These are phyloP conservation scores for Labrus mixtus DNA, from an alignment of 2,113 vertebrate genomes.

Conservation along the genomic window DNA sequence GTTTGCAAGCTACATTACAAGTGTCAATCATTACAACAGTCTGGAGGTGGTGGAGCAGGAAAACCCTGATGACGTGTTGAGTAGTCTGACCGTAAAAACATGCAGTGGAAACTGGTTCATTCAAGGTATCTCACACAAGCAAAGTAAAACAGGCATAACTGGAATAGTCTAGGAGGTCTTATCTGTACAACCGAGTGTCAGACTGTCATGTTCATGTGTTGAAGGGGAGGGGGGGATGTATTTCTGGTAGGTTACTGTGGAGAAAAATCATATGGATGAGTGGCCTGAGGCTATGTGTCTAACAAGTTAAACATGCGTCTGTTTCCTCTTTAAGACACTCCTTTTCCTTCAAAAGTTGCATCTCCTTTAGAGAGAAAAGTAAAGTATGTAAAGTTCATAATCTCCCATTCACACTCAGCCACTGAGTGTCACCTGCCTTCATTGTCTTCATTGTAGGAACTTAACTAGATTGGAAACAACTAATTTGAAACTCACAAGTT, in stretches of 20 bases:
- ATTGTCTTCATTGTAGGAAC: background rate
- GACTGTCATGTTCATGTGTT: conserved; percentile 8
- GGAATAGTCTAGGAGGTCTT: conserved; percentile 4
- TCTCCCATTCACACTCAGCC: background rate
- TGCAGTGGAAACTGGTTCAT: conserved; percentile 23
- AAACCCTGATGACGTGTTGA: conserved; percentile 8
- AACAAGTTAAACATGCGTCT: conserved; percentile 15
- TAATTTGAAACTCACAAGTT: background rate
- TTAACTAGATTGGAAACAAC: background rate
- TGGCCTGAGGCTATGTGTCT: conserved; percentile 17
- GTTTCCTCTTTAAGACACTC: conserved; percentile 19
- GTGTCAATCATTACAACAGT: background rate
- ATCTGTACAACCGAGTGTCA: background rate
- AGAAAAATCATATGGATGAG: background rate
- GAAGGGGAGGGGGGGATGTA: conserved; percentile 27
- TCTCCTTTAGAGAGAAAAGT: conserved; percentile 32
- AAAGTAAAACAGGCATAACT: background rate
- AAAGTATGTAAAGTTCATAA: too few relatives aligned
- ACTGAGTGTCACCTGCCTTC: background rate
- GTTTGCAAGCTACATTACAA: conserved; percentile 11
- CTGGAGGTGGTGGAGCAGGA: conserved; percentile 30
- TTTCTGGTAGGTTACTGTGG: conserved; percentile 23
- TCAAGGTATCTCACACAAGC: background rate
- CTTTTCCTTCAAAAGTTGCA: conserved; percentile 26
- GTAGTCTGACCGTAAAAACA: background rate